phyloP scores from a whole-genome alignment of 1,140 invertebrate species.

The Eubasilissa regina region DNA sequence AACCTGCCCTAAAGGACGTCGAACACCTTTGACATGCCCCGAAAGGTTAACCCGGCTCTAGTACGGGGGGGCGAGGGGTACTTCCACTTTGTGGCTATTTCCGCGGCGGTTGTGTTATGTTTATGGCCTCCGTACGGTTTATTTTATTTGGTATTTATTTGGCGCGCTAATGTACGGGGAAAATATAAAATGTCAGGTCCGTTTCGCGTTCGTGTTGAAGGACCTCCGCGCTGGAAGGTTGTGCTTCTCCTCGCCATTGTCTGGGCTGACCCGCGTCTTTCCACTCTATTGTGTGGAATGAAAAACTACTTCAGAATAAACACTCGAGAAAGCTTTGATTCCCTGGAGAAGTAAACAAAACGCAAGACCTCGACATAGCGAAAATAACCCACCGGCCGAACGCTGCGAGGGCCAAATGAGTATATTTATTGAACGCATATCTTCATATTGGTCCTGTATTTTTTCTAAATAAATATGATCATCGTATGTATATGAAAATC shows the following conservation, averaged over 20 bases:
- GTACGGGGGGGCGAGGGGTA: neutral
- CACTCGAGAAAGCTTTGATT: neutral
- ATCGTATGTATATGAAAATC: too few relatives aligned
- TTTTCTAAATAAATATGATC: too few relatives aligned
- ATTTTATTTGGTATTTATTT: conserved; percentile 28
- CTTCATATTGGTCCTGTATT: too few relatives aligned
- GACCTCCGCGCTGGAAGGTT: neutral
- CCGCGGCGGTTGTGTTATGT: neutral
- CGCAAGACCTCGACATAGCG: too few relatives aligned
- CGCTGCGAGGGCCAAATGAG: too few relatives aligned
- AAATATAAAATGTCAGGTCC: conserved; percentile 11
- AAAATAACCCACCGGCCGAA: too few relatives aligned
- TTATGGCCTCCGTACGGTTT: conserved; percentile 30
- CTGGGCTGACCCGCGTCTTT: neutral
- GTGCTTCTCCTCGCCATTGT: too few relatives aligned
- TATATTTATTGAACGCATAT: too few relatives aligned
- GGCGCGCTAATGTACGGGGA: conserved; percentile 10
- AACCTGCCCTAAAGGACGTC: too few relatives aligned
- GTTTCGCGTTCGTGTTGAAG: neutral
- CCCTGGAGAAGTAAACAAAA: neutral
- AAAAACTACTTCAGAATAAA: neutral
- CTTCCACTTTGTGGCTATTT: neutral
- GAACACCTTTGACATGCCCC: conserved; percentile 1
- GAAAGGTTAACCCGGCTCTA: neutral
- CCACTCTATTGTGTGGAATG: neutral